Conservation (phyloP, 2,797 vertebrate species). For the Microchirus variegatus region DNA sequence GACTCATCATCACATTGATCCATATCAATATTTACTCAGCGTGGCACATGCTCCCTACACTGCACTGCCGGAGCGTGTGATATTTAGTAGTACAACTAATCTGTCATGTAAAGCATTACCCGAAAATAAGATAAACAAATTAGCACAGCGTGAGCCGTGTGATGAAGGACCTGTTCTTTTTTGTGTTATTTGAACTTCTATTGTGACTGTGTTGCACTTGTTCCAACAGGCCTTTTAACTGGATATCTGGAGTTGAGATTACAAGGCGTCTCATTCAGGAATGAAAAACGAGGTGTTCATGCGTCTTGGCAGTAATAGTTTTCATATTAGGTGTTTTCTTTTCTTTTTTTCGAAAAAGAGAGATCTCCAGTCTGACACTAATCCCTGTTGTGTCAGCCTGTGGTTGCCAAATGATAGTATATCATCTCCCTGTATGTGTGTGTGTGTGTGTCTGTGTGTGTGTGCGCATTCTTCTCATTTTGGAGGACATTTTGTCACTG, state of each 20-base stretch:
- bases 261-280: constrained; percentile 57
- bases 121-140: constrained; percentile 59
- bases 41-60: constrained; percentile 6
- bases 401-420: constrained; percentile 76
- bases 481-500: constrained; percentile 72
- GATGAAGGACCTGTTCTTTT: constrained; percentile 15
- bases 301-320: constrained; percentile 63
- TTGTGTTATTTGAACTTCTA: constrained; percentile 46
- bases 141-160: constrained; percentile 40
- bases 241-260: constrained; percentile 55
- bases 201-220: constrained; percentile 48
- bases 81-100: not conserved
- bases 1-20: too few species aligned
- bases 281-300: constrained; percentile 61
- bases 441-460: constrained; percentile 32
- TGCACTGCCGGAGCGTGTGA: too few species aligned
- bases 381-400: constrained; percentile 76
- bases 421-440: constrained; percentile 59
- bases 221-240: constrained; percentile 68
- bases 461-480: constrained; percentile 65
- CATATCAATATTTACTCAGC: not conserved
- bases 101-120: constrained; percentile 19
- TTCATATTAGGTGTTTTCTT: constrained; percentile 51
- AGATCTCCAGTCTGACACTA: constrained; percentile 63
- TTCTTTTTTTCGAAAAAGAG: constrained; percentile 53